Evolutionary conservation across 2,113 vertebrate species (phyloP), one percentile per base, ranked within the genome.

Genomic region (Protobothrops flavoviridis): DNA sequence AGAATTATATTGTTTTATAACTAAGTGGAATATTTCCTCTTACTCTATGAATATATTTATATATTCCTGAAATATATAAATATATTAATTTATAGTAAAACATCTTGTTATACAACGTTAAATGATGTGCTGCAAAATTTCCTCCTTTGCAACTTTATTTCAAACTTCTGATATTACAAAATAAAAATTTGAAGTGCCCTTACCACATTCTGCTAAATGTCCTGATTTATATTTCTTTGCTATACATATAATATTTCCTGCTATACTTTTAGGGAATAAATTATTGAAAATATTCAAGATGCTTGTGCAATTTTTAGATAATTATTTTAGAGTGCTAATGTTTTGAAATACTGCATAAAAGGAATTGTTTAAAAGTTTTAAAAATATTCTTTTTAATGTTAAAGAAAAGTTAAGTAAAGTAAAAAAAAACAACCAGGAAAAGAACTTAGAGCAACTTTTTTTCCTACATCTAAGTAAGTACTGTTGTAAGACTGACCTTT

Each of bases 401-500:
- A 61, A 59, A 59, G 23, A 59, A 59, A 26, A 59, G 2, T 57
- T 10, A 8, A 59, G 9, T 57, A 57, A 59, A 57, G 21, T 23
- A 24, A 57, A 57, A 57, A 57, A 23, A 59, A 20, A 4, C 5
- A 23, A 69, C n/a, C 91, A 20, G 56, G 52, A 5, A 21, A 3
- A 26, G 33, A 2, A 1, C 4, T 85, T 23, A 26, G 4, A 93
- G 50, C 1, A 92, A 0, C 8, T 39, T 88, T 92, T 61, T 4
- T 1, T 21, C 0, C 50, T 59, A 12, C 23, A 69, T 69, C 59
- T 86, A 6, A 55, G 29, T 87, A 23, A 23, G 0, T 0, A 55
- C n/a, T 91, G 33, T 52, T 91, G 52, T 85, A 91, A 85, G 29
- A 17, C 5, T 93, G 86, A 89, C 12, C 91, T 90, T 69, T 69